Evolutionary conservation across 2,888 invertebrate genomes (phyloP).

Genomic region (Andrena bucephala): DNA sequence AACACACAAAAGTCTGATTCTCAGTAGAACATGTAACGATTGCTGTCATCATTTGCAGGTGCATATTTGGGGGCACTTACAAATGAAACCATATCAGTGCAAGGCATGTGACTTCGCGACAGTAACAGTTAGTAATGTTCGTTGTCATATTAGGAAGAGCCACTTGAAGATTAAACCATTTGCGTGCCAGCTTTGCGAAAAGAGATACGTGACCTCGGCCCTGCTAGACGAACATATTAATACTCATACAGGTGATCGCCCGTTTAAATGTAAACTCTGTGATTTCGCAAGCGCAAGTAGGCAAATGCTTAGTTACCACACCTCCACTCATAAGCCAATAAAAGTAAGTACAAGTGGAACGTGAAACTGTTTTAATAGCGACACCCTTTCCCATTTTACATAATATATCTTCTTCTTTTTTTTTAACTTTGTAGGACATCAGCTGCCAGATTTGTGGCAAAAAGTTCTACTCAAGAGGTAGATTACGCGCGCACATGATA

Average conservation of each 20-base stretch:
- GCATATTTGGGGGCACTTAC: conserved; percentile 79
- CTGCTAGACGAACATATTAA: conserved; percentile 79
- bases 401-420: background rate
- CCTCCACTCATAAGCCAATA: conserved; percentile 73
- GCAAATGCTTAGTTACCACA: conserved; percentile 78
- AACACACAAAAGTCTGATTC: background rate
- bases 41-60: conserved; percentile 64
- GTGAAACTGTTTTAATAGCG: background rate
- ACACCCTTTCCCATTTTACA: background rate
- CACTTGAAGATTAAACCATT: conserved; percentile 81
- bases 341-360: conserved; percentile 67
- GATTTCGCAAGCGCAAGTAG: conserved; percentile 75
- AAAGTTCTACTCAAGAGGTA: conserved; percentile 75
- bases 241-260: conserved; percentile 77
- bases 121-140: conserved; percentile 78
- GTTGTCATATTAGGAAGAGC: conserved; percentile 79
- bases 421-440: conserved; percentile 70
- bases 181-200: conserved; percentile 74
- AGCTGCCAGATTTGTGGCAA: conserved; percentile 76
- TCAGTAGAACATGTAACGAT: background rate
- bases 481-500: conserved; percentile 77
- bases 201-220: conserved; percentile 75
- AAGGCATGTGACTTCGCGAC: conserved; percentile 77
- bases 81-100: conserved; percentile 80
- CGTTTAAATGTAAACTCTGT: conserved; percentile 75